phyloP scores from a whole-genome alignment of 2,888 invertebrate species.

The Lepidochrysops patricia region DNA sequence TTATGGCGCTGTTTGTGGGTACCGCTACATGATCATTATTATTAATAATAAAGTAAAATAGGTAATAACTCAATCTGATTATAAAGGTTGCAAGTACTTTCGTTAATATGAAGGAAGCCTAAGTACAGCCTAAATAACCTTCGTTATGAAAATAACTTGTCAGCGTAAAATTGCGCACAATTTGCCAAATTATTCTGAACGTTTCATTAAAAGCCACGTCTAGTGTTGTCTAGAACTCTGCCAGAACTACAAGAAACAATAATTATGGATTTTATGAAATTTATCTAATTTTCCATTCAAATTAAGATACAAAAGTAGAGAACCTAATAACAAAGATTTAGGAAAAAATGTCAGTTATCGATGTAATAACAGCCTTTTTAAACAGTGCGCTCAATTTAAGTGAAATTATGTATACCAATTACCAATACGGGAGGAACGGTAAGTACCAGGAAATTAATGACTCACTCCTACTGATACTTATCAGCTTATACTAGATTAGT shows the following conservation, averaged over 20 bases:
- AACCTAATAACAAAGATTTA: not conserved
- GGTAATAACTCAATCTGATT: not conserved
- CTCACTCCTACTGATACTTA: not conserved
- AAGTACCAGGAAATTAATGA: not conserved
- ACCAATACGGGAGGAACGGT: not conserved
- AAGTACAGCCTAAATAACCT: not conserved
- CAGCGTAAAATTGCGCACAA: not conserved
- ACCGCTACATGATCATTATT: too few species aligned
- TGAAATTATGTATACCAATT: not conserved
- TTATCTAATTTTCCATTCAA: not conserved
- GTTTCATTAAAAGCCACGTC: not conserved
- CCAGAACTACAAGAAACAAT: not conserved
- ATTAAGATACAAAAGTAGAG: too few species aligned
- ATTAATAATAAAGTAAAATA: too few species aligned
- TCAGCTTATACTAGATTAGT: not conserved
- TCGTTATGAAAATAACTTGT: slow-evolving; percentile 3
- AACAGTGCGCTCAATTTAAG: too few species aligned
- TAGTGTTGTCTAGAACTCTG: not conserved
- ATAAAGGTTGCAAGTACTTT: not conserved
- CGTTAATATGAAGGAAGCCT: not conserved
- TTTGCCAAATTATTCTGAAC: not conserved
- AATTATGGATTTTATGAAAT: not conserved
- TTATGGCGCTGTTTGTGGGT: too few species aligned
- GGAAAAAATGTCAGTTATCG: not conserved
- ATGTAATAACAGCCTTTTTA: not conserved